Base-by-base conservation (phyloP, 2,797 vertebrate species). In the Limosa lapponica region DNA sequence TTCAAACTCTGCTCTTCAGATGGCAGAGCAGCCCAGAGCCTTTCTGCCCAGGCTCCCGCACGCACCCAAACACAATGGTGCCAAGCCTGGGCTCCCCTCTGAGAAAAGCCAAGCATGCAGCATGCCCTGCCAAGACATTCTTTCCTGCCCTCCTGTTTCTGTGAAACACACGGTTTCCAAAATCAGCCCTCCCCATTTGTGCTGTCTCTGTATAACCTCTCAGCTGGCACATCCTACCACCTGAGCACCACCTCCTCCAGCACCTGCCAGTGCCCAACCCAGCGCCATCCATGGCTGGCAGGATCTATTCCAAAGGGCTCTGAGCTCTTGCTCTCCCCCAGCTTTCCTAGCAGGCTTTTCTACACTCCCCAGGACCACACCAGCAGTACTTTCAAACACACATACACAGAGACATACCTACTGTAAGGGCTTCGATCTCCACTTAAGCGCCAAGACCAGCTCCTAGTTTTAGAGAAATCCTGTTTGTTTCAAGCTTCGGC, bases 401-500 rank as follows among this genome's bases (percentile, higher is more conserved):
- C 10, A 16, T 1, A 57, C 2, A 1, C 32, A 52, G 46, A 57
- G 10, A 74, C 11, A 1, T 58, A 82, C 24, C 81, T 37, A 59
- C 64, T 5, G 1, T 4, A 15, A 17, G 41, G 41, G 55, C 78
- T 77, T 59, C 74, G 0, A 19, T 25, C 51, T 72, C 57, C 65
- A 54, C n/a, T 81, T 62, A 43, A 30, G 16, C 18, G 9, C 54
- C 74, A 59, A 44, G 67, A 78, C 27, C 22, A 37, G 44, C 7
- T 91, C 65, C 81, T 48, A 28, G 48, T 5, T 66, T 58, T 72
- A 83, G n/a, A 87, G 52, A 72, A 87, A 58, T n/a, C 52, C 32
- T 73, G 57, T 75, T 93, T 79, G 24, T 65, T 95, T 92, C 57
- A 61, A 77, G 82, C 64, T 96, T 46, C 78, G 82, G 85, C 71